Evolutionary conservation across 2,888 invertebrate genomes (phyloP).

Genomic region (Scelioninae gen. 1): DNA sequence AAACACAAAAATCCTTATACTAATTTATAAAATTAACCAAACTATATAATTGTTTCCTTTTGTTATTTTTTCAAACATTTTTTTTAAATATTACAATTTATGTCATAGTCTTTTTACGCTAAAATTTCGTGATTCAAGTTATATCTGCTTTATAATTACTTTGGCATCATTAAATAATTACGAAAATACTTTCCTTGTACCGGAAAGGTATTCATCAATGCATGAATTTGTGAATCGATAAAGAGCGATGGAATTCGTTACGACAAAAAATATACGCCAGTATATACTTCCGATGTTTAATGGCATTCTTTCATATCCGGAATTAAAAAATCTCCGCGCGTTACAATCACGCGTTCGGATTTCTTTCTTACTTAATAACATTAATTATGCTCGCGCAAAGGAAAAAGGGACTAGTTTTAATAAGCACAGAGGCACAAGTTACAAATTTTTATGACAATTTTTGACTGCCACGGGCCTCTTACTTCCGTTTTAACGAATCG

Average conservation of each 20-base stretch:
- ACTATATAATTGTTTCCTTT: no score
- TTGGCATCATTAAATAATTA: constrained; percentile 21
- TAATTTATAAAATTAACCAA: no score
- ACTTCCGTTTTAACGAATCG: constrained; percentile 52
- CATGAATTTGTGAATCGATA: constrained; percentile 76
- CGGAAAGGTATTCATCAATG: constrained; percentile 79
- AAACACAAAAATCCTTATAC: no score
- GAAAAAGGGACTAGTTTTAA: constrained; percentile 28
- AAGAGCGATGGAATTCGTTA: constrained; percentile 61
- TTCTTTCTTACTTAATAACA: constrained; percentile 15
- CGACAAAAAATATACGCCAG: constrained; percentile 52
- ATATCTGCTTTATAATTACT: no score
- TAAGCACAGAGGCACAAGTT: constrained; percentile 33
- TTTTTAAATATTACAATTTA: no score
- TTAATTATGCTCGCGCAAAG: constrained; percentile 30
- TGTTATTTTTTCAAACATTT: no score
- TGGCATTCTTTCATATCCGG: constrained; percentile 39
- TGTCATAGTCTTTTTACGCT: no score
- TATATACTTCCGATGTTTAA: constrained; percentile 56
- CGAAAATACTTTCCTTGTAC: constrained; percentile 51
- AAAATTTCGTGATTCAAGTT: no score
- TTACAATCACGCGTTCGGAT: constrained; percentile 30
- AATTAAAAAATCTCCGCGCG: constrained; percentile 24
- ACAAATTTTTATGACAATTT: constrained; percentile 28
- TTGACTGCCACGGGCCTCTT: constrained; percentile 12